Percentiles rank a stretch among this genome's conserved stretches.
Evolutionary conservation across 2,113 vertebrate species (phyloP).

Genomic region (Verasper variegatus): DNA sequence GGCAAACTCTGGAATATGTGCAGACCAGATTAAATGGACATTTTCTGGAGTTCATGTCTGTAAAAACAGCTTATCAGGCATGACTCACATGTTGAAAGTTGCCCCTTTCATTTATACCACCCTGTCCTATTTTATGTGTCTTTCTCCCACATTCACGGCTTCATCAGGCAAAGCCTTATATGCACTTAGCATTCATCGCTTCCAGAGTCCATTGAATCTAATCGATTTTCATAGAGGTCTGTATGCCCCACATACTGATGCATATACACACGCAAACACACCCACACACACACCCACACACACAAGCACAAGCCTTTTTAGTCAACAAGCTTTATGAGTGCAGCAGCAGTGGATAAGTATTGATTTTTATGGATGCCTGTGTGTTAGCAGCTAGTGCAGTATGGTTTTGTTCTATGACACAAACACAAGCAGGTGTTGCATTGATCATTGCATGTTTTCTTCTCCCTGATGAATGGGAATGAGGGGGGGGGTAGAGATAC

Average conservation of each 20-base stretch:
- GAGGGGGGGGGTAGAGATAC: too few relatives aligned
- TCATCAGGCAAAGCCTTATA: not conserved
- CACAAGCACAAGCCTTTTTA: not conserved
- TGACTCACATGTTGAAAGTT: not conserved
- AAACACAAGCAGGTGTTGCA: not conserved
- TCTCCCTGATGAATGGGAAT: too few relatives aligned
- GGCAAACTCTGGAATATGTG: too few relatives aligned
- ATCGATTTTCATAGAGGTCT: not conserved
- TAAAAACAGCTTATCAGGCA: too few relatives aligned
- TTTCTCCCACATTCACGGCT: not conserved
- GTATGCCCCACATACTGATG: not conserved
- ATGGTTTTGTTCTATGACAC: not conserved
- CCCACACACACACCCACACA: too few relatives aligned
- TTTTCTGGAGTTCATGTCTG: too few relatives aligned
- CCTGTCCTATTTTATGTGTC: not conserved
- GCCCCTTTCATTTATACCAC: not conserved
- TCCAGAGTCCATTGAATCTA: not conserved
- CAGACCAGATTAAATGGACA: too few relatives aligned
- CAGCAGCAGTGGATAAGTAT: not conserved
- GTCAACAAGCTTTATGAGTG: not conserved
- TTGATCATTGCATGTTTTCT: not conserved
- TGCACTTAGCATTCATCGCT: not conserved
- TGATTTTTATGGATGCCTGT: not conserved
- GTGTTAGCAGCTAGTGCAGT: not conserved
- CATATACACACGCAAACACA: too few relatives aligned